Evolutionary conservation across 2,113 vertebrate genomes (phyloP).

Genomic region (Psephotus haematonotus): DNA sequence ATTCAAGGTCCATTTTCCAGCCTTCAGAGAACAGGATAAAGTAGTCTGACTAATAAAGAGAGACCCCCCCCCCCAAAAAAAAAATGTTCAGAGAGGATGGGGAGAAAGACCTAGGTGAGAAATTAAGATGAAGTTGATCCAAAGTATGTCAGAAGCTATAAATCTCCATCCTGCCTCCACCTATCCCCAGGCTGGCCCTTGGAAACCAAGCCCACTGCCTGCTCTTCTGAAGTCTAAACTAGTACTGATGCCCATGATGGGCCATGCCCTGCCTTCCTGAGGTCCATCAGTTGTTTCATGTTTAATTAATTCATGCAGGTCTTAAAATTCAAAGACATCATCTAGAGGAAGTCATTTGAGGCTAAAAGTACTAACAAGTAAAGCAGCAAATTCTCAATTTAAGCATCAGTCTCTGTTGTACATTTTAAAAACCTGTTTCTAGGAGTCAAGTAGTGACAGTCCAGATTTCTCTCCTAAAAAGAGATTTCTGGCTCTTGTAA

Average conservation of each 20-base stretch:
- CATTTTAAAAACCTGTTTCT: not conserved
- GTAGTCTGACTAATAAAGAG: not conserved
- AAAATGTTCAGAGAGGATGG: not conserved
- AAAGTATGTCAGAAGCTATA: not conserved
- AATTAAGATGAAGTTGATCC: not conserved
- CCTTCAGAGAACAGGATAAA: not conserved
- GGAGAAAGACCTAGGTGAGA: not conserved
- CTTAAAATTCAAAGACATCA: not conserved
- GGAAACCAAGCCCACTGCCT: not conserved
- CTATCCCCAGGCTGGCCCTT: not conserved
- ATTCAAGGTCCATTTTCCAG: not conserved
- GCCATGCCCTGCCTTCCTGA: not conserved
- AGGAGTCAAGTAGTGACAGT: not conserved
- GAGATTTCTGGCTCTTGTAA: not conserved
- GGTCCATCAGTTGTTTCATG: accelerated
- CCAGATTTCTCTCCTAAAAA: not conserved
- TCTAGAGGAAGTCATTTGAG: not conserved
- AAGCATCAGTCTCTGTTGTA: not conserved
- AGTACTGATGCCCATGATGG: not conserved
- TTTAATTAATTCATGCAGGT: not conserved
- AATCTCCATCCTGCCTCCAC: not conserved
- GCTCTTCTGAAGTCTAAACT: not conserved
- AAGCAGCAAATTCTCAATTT: not conserved
- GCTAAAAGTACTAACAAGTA: not conserved
- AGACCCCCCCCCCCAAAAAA: accelerated